A percentile compares a stretch with the other conserved stretches of the same genome.
Evolutionary conservation across 2,113 vertebrate genomes (phyloP).

Genomic region (Heterotis niloticus): DNA sequence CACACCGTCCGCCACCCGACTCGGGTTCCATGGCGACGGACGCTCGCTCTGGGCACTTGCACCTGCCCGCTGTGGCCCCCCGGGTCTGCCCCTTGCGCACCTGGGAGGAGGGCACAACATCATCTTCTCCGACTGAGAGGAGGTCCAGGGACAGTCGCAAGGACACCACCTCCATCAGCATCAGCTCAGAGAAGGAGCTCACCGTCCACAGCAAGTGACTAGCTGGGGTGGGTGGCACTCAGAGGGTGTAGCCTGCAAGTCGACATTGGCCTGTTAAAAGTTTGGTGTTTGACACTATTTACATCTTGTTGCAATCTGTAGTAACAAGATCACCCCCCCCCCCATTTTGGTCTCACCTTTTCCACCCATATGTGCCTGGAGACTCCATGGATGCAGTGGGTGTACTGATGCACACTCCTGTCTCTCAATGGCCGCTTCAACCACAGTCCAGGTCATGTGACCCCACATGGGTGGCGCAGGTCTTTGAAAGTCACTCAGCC

Average conservation of each 20-base stretch:
- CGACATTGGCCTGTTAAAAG: too few species aligned
- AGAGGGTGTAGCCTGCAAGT: slow-evolving; percentile 12
- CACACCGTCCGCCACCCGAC: slow-evolving; percentile 48
- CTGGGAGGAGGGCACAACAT: slow-evolving; percentile 69
- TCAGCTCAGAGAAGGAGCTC: slow-evolving; percentile 67
- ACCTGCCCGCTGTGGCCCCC: slow-evolving; percentile 59
- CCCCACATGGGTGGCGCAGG: too few species aligned
- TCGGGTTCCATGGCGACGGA: slow-evolving; percentile 71
- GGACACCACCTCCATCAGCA: slow-evolving; percentile 66
- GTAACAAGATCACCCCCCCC: too few species aligned
- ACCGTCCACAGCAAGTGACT: slow-evolving; percentile 50
- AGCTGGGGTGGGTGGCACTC: neutral
- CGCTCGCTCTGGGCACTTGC: slow-evolving; percentile 56
- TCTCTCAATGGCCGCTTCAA: too few species aligned
- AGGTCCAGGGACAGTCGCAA: slow-evolving; percentile 66
- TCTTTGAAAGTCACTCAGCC: too few species aligned
- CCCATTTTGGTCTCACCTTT: too few species aligned
- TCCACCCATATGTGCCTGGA: too few species aligned
- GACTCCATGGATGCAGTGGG: too few species aligned
- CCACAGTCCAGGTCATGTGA: too few species aligned
- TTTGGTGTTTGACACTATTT: too few species aligned
- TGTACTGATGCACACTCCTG: too few species aligned
- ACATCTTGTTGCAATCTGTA: too few species aligned
- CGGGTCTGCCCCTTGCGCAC: slow-evolving; percentile 60
- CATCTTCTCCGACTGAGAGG: slow-evolving; percentile 63